Base-by-base conservation (phyloP, 2,888 invertebrate genomes). In the Napeogenes sylphis region DNA sequence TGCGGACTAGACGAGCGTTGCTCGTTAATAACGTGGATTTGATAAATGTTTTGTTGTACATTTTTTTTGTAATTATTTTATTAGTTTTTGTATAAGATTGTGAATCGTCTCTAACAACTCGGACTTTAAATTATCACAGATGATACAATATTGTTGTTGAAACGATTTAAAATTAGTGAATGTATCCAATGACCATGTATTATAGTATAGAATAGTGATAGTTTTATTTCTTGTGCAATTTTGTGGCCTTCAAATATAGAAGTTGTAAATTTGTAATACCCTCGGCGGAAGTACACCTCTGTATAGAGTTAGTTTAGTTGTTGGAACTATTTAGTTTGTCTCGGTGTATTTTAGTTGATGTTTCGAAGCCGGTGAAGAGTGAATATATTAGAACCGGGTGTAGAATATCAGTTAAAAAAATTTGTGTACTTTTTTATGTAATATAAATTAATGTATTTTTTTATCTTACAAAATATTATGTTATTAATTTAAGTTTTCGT, bases 31-130 rank as follows among this genome's bases (percentile, higher is more conserved):
- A 47, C 10, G 8, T 30, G 30, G 51, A 21, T 51, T 51, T 51
- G 51, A 51, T 51, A 30, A 21, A 42, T 42, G 8, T 30, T 30
- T 30, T 51, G 51, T 51, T 51, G 51, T 51, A 51, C n/a, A n/a
- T 47, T 47, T n/a, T n/a, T 47, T 47, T 47, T 47, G 47, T 47
- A 47, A 47, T 47, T 47, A 51, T 51, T 51, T 51, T 30, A 51
- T 51, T 30, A 51, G 10, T 30, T 51, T 30, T 47, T 47, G 4
- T 51, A 4, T 47, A 30, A 30, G 30, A 12, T 10, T 8, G 51
- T 30, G 51, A 51, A 30, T 42, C 51, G 51, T 14, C 6, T 14
- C 6, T 21, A 46, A 46, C 51, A 14, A 10, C 4, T 8, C 21
- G 3, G 10, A 35, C 35, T 5, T 35, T 35, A 5, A 35, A 35